Conservation (phyloP, 2,797 vertebrate genomes). For the Takifugu ocellatus region DNA sequence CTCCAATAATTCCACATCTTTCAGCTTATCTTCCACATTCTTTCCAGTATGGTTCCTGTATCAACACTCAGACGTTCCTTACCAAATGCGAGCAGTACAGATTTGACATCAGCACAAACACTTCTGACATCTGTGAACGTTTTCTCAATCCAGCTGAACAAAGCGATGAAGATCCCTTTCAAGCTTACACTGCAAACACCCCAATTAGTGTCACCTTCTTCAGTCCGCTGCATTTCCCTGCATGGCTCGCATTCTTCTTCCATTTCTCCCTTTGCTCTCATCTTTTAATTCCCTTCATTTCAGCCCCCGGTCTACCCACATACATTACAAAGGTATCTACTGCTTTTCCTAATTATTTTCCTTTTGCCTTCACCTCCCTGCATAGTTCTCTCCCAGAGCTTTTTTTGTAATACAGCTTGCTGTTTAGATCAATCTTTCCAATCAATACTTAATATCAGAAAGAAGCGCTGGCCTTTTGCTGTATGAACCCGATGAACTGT, state of each 20-base stretch:
- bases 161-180: constrained; percentile 39
- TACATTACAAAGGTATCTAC: constrained; percentile 35
- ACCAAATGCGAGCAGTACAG: constrained; percentile 3
- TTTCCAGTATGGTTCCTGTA: constrained; percentile 15
- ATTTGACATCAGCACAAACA: constrained; percentile 56
- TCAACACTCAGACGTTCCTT: constrained; percentile 27
- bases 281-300: constrained; percentile 39
- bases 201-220: constrained; percentile 68
- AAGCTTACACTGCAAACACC: constrained; percentile 36
- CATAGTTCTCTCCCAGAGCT: constrained; percentile 49
- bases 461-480: constrained; percentile 65
- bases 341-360: constrained; percentile 10
- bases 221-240: constrained; percentile 43
- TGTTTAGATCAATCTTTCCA: constrained; percentile 70
- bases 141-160: constrained; percentile 40
- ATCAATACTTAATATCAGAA: constrained; percentile 83
- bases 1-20: neutral
- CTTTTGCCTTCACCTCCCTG: constrained; percentile 29
- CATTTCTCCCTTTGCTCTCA: constrained; percentile 40
- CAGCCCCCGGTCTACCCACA: constrained; percentile 16
- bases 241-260: constrained; percentile 31
- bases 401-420: constrained; percentile 60
- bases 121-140: constrained; percentile 44
- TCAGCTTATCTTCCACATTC: constrained; percentile 1
- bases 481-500: constrained; percentile 50